Base-by-base conservation (phyloP, 2,113 vertebrate genomes). In the Rhegmatorhina hoffmannsi region DNA sequence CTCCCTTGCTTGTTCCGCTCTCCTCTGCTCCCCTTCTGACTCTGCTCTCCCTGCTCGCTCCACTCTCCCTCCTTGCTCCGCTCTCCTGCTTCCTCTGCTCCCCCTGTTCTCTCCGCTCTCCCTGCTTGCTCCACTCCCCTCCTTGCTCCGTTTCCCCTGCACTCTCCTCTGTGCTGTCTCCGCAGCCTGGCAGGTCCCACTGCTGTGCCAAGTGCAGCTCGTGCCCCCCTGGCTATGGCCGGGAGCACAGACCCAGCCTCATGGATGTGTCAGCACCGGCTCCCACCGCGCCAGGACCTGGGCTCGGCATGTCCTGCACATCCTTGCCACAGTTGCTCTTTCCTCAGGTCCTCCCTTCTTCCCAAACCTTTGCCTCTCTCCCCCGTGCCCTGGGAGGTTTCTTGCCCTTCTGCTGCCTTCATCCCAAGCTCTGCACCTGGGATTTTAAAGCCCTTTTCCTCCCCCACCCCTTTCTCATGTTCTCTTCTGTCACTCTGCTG, bases 221-320 rank as follows among this genome's bases (percentile, higher is more conserved):
- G 0, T 17, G 46, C 12, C 31, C 17, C 36, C 23, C 40, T 25
- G 87, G 31, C 49, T 19, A 0, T 8, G 52, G 52, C 6, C 10
- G 40, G 25, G 24, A 13, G 8, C 0, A 3, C 5, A 46, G 43
- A 66, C 59, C 17, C 4, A 1, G 26, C 24, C 29, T 19, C 4
- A 0, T 0, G 70, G 36, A 43, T 19, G 1, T 16, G 38, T 8
- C 5, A 1, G 2, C 24, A 47, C 56, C 16, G 2, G 40, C 2
- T 89, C 44, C 50, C 66, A 1, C 38, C 3, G 1, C 3, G 1
- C 44, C 66, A 40, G 66, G 60, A 63, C 21, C n/a, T 4, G 4
- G 31, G 29, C 52, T 43, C 36, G 2, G 46, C 38, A 0, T 7
- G 5, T 36, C n/a, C 46, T 49, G 7, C 9, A 1, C 26, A 2